phyloP scores from a whole-genome alignment of 2,888 invertebrate genomes.

The Spodoptera littoralis region DNA sequence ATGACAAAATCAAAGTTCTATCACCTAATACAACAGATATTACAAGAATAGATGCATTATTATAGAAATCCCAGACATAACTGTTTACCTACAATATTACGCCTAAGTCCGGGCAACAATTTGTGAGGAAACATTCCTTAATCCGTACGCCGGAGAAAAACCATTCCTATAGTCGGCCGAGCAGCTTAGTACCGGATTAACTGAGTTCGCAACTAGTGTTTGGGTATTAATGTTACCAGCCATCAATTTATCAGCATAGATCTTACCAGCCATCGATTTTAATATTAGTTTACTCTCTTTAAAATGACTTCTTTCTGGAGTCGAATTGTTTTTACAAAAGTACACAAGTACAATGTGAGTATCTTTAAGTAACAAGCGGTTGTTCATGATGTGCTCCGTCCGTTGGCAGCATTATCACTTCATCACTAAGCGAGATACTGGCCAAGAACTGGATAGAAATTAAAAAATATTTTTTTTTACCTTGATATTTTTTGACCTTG shows the following conservation, averaged over 20 bases:
- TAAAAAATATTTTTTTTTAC: too few relatives aligned
- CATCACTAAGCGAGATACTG: too few relatives aligned
- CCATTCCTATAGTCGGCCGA: conserved; percentile 14
- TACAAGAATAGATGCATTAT: neutral
- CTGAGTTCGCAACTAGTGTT: conserved; percentile 9
- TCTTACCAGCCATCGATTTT: too few relatives aligned
- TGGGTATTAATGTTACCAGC: conserved; percentile 38
- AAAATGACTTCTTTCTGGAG: too few relatives aligned
- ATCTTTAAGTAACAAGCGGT: too few relatives aligned
- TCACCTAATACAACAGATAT: neutral
- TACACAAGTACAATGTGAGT: too few relatives aligned
- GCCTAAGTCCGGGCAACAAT: conserved; percentile 32
- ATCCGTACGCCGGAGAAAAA: conserved; percentile 43
- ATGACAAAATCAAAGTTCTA: neutral
- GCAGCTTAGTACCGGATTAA: conserved; percentile 44
- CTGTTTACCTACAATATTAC: conserved; percentile 28
- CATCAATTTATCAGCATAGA: neutral
- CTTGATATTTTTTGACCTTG: too few relatives aligned
- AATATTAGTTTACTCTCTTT: too few relatives aligned
- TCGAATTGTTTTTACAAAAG: too few relatives aligned
- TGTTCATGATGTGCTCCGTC: too few relatives aligned
- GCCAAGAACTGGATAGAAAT: too few relatives aligned
- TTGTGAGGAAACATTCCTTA: conserved; percentile 46
- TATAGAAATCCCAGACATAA: conserved; percentile 6
- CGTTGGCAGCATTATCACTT: too few relatives aligned